phyloP scores from a whole-genome alignment of 2,797 vertebrate species.

The Myotis myotis region DNA sequence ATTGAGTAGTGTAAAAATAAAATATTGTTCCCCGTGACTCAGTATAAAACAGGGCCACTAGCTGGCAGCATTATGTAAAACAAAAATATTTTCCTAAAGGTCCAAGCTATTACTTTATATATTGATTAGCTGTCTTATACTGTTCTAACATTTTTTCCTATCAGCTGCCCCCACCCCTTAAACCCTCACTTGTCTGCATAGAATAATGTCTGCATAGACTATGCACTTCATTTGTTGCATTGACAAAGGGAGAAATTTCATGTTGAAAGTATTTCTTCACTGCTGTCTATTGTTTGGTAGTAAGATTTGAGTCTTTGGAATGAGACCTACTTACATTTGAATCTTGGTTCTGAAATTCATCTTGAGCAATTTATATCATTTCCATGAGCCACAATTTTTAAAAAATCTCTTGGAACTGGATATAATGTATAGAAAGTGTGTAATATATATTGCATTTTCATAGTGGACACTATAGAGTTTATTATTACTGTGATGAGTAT shows the following conservation, averaged over 20 bases:
- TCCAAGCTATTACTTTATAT: neutral
- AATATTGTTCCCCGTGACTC: conserved; percentile 55
- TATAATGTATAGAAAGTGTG: neutral
- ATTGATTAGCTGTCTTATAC: neutral
- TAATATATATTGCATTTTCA: neutral
- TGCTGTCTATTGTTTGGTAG: neutral
- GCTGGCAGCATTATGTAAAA: conserved; percentile 87
- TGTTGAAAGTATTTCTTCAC: neutral
- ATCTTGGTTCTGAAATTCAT: conserved; percentile 16
- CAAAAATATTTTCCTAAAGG: conserved; percentile 68
- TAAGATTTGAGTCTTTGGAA: conserved; percentile 39
- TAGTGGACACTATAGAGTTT: neutral
- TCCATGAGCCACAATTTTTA: neutral
- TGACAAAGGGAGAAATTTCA: neutral
- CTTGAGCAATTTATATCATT: neutral
- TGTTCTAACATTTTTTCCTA: neutral
- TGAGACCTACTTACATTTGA: conserved; percentile 3
- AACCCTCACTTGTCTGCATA: neutral
- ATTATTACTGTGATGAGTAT: neutral
- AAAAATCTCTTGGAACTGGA: neutral
- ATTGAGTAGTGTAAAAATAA: conserved; percentile 36
- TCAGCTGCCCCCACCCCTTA: neutral
- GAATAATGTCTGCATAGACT: too few species aligned
- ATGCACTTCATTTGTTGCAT: neutral
- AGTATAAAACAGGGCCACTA: conserved; percentile 82